A percentile compares a stretch with the other conserved stretches of the same genome.
These are phyloP conservation scores for Cottoperca gobio DNA, from an alignment of 2,797 vertebrate species.

Conservation along the genomic window DNA sequence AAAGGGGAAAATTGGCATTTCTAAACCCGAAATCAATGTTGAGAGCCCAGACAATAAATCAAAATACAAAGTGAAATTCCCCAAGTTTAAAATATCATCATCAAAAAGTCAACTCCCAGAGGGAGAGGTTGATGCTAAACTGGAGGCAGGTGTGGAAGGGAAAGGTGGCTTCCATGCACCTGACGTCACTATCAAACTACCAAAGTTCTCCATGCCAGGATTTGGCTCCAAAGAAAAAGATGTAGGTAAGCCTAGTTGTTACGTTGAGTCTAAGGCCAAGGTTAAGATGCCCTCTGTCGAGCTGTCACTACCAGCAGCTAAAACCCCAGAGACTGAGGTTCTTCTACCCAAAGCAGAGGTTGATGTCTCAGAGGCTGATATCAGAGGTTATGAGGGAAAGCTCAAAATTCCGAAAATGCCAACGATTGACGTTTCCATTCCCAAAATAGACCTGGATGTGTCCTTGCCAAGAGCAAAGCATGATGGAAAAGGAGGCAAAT, in stretches of 20 bases:
- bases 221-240: slow-evolving; percentile 76
- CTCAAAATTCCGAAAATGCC: slow-evolving; percentile 85
- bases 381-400: slow-evolving; percentile 81
- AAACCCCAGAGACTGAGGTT: slow-evolving; percentile 78
- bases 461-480: slow-evolving; percentile 72
- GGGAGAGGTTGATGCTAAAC: slow-evolving; percentile 58
- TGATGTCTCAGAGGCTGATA: slow-evolving; percentile 83
- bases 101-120: slow-evolving; percentile 70
- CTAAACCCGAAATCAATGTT: slow-evolving; percentile 55
- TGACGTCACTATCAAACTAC: slow-evolving; percentile 79
- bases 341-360: slow-evolving; percentile 80
- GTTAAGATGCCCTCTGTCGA: slow-evolving; percentile 83
- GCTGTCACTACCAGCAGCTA: slow-evolving; percentile 79
- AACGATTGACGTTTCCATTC: slow-evolving; percentile 79
- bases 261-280: slow-evolving; percentile 68
- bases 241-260: slow-evolving; percentile 53
- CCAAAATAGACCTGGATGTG: slow-evolving; percentile 82
- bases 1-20: slow-evolving; percentile 60
- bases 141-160: slow-evolving; percentile 47
- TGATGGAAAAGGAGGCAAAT: slow-evolving; percentile 58
- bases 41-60: slow-evolving; percentile 62
- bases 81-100: slow-evolving; percentile 74
- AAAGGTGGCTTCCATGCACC: slow-evolving; percentile 72
- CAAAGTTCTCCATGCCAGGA: slow-evolving; percentile 81
- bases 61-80: slow-evolving; percentile 78